Percentiles rank a stretch among this genome's conserved stretches.
Conservation (phyloP, 2,113 vertebrate genomes). For the Amblyornis subalaris region DNA sequence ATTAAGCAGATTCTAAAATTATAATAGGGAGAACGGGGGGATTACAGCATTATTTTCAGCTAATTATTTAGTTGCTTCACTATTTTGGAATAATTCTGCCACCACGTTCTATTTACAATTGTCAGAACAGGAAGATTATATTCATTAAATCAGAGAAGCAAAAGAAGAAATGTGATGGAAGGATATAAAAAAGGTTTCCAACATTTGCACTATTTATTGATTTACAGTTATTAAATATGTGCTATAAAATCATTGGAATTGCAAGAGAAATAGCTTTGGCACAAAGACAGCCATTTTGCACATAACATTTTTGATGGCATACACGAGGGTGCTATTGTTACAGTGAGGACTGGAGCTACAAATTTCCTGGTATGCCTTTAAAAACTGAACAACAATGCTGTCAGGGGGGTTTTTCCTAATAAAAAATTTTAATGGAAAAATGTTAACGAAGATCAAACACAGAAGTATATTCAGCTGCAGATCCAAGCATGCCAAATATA, state of each 20-base stretch:
- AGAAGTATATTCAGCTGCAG: neutral
- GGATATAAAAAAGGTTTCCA: neutral
- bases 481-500: neutral
- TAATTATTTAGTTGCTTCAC: neutral
- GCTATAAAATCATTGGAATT: neutral
- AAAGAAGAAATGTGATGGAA: neutral
- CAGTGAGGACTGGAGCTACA: neutral
- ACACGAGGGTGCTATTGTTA: neutral
- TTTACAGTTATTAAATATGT: neutral
- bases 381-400: neutral
- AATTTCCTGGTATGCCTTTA: constrained; percentile 1
- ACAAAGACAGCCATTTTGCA: neutral
- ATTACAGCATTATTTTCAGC: neutral
- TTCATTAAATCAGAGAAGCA: neutral
- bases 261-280: constrained; percentile 24
- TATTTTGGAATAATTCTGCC: neutral
- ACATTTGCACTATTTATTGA: constrained; percentile 6
- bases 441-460: neutral
- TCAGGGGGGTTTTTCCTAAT: neutral
- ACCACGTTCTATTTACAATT: neutral
- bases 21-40: neutral
- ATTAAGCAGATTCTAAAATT: neutral
- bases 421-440: neutral
- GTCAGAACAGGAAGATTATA: neutral
- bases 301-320: constrained; percentile 19